These are phyloP conservation scores for Oostethus manadensis DNA, from an alignment of 2,113 vertebrate species.

Conservation along the genomic window DNA sequence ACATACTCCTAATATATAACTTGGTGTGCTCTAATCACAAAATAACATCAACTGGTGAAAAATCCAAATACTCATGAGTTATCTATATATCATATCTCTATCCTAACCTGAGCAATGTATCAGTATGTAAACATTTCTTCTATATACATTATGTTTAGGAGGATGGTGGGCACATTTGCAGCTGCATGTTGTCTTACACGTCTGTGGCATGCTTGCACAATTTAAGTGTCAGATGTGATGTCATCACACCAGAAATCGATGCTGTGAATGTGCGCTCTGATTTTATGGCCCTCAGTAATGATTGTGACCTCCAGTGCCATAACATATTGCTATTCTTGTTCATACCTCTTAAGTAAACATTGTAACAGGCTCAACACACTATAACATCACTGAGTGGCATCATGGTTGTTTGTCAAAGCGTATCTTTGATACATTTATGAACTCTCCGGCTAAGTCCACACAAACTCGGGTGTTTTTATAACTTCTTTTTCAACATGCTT, in stretches of 20 bases:
- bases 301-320: conserved; percentile 18
- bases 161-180: conserved; percentile 39
- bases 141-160: conserved; percentile 51
- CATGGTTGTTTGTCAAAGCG: conserved; percentile 18
- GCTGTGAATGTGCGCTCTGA: conserved; percentile 14
- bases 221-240: conserved; percentile 30
- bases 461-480: not conserved
- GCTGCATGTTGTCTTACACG: conserved; percentile 26
- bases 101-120: conserved; percentile 68
- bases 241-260: conserved; percentile 13
- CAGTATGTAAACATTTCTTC: conserved; percentile 67
- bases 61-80: conserved; percentile 47
- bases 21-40: conserved; percentile 57
- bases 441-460: conserved; percentile 1
- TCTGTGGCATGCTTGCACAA: conserved; percentile 52
- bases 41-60: conserved; percentile 50
- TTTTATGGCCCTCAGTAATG: conserved; percentile 13
- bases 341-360: conserved; percentile 33
- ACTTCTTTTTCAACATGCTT: not conserved
- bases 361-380: conserved; percentile 14
- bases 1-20: conserved; percentile 26
- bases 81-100: conserved; percentile 36
- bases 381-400: conserved; percentile 23
- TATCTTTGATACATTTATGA: conserved; percentile 24
- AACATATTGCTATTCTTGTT: conserved; percentile 57